Evolutionary conservation across 2,797 vertebrate genomes (phyloP).

Genomic region (Schizopygopsis malacanthus): DNA sequence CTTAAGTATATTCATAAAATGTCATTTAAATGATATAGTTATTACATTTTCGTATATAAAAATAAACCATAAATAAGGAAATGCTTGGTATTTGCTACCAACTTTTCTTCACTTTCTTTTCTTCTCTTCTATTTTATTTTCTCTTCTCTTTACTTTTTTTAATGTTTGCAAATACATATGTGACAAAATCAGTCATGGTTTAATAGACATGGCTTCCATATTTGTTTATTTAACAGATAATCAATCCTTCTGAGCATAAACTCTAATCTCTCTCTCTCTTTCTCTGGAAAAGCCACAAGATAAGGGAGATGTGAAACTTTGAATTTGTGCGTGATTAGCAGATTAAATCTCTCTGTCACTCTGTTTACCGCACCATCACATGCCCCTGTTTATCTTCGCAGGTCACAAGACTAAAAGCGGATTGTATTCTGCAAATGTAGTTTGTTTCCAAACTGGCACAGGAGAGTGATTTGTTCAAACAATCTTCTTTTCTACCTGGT

Average conservation of each 20-base stretch:
- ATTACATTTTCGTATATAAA: neutral
- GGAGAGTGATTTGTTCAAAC: slow-evolving; percentile 47
- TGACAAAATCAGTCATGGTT: slow-evolving; percentile 65
- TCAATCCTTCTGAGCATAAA: slow-evolving; percentile 72
- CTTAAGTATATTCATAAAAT: neutral
- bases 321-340: slow-evolving; percentile 66
- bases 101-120: neutral
- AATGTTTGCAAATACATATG: slow-evolving; percentile 46
- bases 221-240: slow-evolving; percentile 81
- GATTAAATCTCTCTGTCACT: slow-evolving; percentile 71
- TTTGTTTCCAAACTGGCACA: slow-evolving; percentile 45
- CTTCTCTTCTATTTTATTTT: neutral
- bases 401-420: slow-evolving; percentile 68
- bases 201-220: slow-evolving; percentile 73
- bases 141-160: neutral
- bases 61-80: neutral
- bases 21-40: neutral
- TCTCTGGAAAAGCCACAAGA: slow-evolving; percentile 64
- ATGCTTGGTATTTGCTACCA: neutral
- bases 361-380: slow-evolving; percentile 59
- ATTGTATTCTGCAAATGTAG: slow-evolving; percentile 61
- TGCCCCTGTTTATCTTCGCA: slow-evolving; percentile 57
- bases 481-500: slow-evolving; percentile 28
- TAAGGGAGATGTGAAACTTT: slow-evolving; percentile 75
- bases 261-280: slow-evolving; percentile 71